Base-by-base conservation (phyloP, 2,888 invertebrate genomes). In the Patella pellucida region DNA sequence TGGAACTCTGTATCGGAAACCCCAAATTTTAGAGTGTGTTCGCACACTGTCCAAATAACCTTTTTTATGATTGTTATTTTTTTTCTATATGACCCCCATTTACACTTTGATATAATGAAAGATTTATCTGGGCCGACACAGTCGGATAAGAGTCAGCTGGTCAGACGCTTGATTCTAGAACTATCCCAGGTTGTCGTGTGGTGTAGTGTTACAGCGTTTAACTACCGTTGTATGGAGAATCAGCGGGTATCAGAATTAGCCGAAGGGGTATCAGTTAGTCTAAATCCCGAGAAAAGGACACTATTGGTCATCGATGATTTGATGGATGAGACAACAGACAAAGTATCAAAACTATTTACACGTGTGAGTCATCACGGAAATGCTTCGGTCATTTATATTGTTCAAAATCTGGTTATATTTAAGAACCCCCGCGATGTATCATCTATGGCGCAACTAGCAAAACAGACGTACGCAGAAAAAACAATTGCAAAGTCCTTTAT, bases 351-450 rank as follows among this genome's bases (percentile, higher is more conserved):
- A 19, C 69, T 74, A 27, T 71, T 74, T 69, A 74, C 74, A 7
- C 71, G 70, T 19, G 74, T 67, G 7, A 62, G 62, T 31, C 74
- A 74, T 23, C 74, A 74, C 71, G 12, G 52, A 16, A 74, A 71
- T 15, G 51, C 70, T 4, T 62, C 27, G 0, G 50, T 74, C 31
- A 69, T 70, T 52, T 56, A 31, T 15, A 54, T 74, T 1, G 74
- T 74, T 4, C 74, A 62, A 51, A 71, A 74, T 71, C 31, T 74
- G n/a, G n/a, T n/a, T n/a, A n/a, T n/a, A n/a, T n/a, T n/a, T n/a
- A n/a, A n/a, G n/a, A n/a, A n/a, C n/a, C n/a, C n/a, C n/a, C n/a
- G n/a, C n/a, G n/a, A n/a, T n/a, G n/a, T n/a, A n/a, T n/a, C n/a
- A n/a, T n/a, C n/a, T n/a, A n/a, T n/a, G n/a, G n/a, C n/a, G n/a